Conservation (phyloP, 1,140 invertebrate genomes). For the Aphaenogaster floridana region DNA sequence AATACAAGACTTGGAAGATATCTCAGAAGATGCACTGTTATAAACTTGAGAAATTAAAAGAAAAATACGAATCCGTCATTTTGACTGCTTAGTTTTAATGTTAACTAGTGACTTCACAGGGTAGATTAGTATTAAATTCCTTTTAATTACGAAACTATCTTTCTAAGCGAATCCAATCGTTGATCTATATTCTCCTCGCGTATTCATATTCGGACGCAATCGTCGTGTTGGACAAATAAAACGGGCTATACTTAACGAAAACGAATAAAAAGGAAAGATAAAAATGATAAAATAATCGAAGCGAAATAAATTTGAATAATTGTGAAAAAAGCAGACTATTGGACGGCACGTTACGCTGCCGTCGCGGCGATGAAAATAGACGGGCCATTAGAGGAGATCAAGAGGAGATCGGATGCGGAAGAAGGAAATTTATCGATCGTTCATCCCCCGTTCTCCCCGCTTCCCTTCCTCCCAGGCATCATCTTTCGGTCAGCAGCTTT, state of each 20-base stretch:
- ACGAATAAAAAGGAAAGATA: neutral
- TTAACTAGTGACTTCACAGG: neutral
- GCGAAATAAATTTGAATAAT: neutral
- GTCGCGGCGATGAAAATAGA: neutral
- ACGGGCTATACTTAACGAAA: neutral
- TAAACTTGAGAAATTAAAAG: no score
- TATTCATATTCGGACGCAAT: neutral
- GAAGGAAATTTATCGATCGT: constrained; percentile 1
- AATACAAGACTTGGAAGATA: no score
- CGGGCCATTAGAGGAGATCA: neutral
- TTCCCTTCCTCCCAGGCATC: neutral
- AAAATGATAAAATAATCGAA: neutral
- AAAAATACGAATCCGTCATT: no score
- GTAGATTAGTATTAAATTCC: neutral
- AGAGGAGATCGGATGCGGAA: constrained; percentile 13
- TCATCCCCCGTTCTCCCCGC: neutral
- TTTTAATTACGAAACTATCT: neutral
- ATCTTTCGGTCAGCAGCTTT: constrained; percentile 57
- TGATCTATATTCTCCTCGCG: neutral
- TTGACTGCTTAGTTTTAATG: no score
- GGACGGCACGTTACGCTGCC: neutral
- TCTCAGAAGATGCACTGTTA: no score
- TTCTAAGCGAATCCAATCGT: neutral
- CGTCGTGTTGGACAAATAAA: neutral
- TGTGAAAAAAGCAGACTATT: neutral